Evolutionary conservation across 2,888 invertebrate genomes (phyloP), one percentile per base, ranked within the genome.

Genomic region (Zootermopsis nevadensis): DNA sequence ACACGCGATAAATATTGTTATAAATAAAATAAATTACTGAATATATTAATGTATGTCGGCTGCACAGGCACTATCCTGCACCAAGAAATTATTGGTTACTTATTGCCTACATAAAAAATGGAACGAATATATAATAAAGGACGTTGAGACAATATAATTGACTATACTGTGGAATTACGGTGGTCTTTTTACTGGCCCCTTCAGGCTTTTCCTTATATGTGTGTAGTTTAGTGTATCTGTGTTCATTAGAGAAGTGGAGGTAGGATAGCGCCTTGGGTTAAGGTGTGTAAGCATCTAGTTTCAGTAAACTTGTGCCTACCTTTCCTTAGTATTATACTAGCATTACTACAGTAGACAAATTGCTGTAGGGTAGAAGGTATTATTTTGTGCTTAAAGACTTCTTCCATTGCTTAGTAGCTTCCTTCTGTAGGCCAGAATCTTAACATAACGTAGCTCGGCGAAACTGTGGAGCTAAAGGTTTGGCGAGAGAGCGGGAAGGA

Each of bases 361-460:
- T 74, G n/a, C 74, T 74, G 31, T 74, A 74, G 74, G 74, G 38
- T 74, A 74, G 38, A 74, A 38, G 60, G 60, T 79, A 66, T 66
- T 79, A 79, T 38, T 79, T 33, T 60, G 60, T 38, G 60, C 66
- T 79, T 79, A 79, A 79, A 79, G 66, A 35, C 10, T 60, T 35
- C 79, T 66, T 74, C 38, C 33, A 42, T 74, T 38, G 74, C 74
- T 74, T 74, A 74, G n/a, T n/a, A 74, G 38, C 38, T 74, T 74
- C 24, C 74, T 2, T 60, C 60, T n/a, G n/a, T n/a, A 38, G 27
- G 74, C 24, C n/a, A 7, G n/a, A 27, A n/a, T 4, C 24, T n/a
- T 38, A 42, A n/a, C n/a, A n/a, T 38, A 42, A 27, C 74, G n/a
- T 74, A 74, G n/a, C 74, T 74, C 38, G n/a, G 38, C n/a, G 33